Percentiles rank a stretch among this genome's conserved stretches.
These are phyloP conservation scores for Peromyscus californicus DNA, from an alignment of 2,113 vertebrate genomes.

Conservation along the genomic window DNA sequence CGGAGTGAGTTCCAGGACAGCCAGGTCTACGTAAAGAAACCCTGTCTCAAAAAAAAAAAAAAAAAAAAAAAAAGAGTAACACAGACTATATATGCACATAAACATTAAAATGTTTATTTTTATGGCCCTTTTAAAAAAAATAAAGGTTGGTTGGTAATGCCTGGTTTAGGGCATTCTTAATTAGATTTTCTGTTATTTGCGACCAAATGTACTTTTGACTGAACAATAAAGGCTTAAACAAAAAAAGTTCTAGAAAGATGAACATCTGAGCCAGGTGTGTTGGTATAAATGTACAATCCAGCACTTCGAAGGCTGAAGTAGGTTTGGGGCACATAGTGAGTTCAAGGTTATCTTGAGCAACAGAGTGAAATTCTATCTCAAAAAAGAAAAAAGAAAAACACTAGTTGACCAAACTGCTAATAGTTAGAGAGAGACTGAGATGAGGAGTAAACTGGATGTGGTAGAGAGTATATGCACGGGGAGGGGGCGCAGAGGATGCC, in stretches of 20 bases:
- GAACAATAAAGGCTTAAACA: slow-evolving; percentile 12
- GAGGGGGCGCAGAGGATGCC: neutral
- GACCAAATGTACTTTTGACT: neutral
- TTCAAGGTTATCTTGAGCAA: neutral
- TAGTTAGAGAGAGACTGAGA: neutral
- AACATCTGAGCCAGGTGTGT: neutral
- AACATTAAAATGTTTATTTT: neutral
- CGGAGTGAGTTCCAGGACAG: neutral
- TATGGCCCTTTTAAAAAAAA: neutral
- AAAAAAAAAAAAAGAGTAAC: neutral
- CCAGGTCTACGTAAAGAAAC: neutral
- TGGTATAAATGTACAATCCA: neutral
- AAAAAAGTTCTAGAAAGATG: slow-evolving; percentile 15
- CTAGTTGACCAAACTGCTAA: neutral
- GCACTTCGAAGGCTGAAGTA: neutral
- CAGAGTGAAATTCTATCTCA: neutral
- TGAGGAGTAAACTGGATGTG: neutral
- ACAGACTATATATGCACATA: neutral
- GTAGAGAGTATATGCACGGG: too few species aligned
- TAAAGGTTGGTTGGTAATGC: neutral
- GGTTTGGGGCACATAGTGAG: neutral
- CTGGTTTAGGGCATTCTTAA: neutral
- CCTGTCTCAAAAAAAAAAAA: neutral
- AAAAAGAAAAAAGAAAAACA: neutral
- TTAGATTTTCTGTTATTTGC: slow-evolving; percentile 33